Evolutionary conservation across 2,797 vertebrate genomes (phyloP).

Genomic region (Periparus ater): DNA sequence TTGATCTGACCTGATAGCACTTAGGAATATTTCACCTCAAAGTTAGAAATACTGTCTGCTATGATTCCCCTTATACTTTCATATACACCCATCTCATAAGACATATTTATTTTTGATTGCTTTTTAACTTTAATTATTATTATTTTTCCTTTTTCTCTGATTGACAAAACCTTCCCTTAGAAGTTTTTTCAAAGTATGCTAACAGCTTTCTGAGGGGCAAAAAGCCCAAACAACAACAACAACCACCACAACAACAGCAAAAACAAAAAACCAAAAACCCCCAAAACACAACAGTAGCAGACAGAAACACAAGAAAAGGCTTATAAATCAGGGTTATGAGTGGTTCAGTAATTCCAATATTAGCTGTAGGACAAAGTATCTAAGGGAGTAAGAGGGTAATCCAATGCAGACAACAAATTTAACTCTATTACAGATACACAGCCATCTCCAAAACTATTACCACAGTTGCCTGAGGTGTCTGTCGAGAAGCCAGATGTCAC

Average conservation of each 20-base stretch:
- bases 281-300: neutral
- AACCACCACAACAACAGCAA: neutral
- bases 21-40: neutral
- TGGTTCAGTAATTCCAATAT: slow-evolving; percentile 55
- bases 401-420: slow-evolving; percentile 60
- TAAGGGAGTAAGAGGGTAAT: slow-evolving; percentile 48
- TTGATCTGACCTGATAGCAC: neutral
- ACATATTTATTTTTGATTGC: neutral
- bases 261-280: neutral
- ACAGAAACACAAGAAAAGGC: slow-evolving; percentile 50
- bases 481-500: slow-evolving; percentile 75
- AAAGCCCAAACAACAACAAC: neutral
- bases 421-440: slow-evolving; percentile 65
- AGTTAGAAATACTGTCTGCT: neutral
- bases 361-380: slow-evolving; percentile 59
- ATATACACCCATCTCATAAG: neutral
- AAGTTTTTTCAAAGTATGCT: slow-evolving; percentile 2
- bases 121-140: neutral
- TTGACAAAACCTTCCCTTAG: neutral
- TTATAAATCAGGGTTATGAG: slow-evolving; percentile 46
- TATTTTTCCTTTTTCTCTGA: slow-evolving; percentile 28
- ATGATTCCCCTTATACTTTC: neutral
- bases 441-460: slow-evolving; percentile 73
- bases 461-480: slow-evolving; percentile 69
- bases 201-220: neutral